A percentile compares a stretch with the other conserved stretches of the same genome.
Conservation (phyloP, 1,140 invertebrate species). For the Drosophila equinoxialis region DNA sequence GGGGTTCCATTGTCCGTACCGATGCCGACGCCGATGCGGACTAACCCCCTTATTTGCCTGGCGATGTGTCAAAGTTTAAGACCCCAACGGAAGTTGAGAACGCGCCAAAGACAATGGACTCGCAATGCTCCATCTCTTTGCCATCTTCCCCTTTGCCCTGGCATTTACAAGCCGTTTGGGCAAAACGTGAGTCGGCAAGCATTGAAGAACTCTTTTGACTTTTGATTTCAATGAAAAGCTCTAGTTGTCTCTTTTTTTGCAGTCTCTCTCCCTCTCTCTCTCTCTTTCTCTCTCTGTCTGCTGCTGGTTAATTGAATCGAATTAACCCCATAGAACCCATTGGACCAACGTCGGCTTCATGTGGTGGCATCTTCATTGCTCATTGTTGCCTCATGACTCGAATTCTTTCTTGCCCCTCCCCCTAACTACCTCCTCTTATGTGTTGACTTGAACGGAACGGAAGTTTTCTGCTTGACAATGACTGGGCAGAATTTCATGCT, state of each 20-base stretch:
- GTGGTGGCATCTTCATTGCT: slow-evolving; percentile 18
- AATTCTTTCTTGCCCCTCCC: slow-evolving; percentile 34
- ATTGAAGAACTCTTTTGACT: slow-evolving; percentile 68
- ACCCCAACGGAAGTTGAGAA: slow-evolving; percentile 64
- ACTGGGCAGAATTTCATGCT: slow-evolving; percentile 33
- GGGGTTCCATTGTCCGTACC: background rate
- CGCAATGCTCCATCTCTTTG: slow-evolving; percentile 11
- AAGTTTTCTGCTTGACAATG: slow-evolving; percentile 60
- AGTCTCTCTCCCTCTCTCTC: slow-evolving; percentile 10
- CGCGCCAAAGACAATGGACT: slow-evolving; percentile 60
- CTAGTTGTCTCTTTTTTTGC: slow-evolving; percentile 16
- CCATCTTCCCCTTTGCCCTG: background rate
- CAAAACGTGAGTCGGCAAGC: slow-evolving; percentile 73
- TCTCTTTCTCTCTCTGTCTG: background rate
- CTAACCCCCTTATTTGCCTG: background rate
- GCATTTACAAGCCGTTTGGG: background rate
- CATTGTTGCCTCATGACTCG: slow-evolving; percentile 60
- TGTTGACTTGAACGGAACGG: slow-evolving; percentile 52
- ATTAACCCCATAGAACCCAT: slow-evolving; percentile 61
- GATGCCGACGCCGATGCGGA: too few relatives aligned
- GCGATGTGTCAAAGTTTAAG: slow-evolving; percentile 70
- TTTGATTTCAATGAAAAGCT: slow-evolving; percentile 53
- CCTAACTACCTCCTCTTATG: background rate
- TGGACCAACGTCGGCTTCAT: background rate
- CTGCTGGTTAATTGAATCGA: slow-evolving; percentile 71